Percentiles rank a stretch among this genome's conserved stretches.
These are phyloP conservation scores for Brachyhypopomus occidentalis DNA, from an alignment of 2,113 vertebrate species.

Conservation along the genomic window DNA sequence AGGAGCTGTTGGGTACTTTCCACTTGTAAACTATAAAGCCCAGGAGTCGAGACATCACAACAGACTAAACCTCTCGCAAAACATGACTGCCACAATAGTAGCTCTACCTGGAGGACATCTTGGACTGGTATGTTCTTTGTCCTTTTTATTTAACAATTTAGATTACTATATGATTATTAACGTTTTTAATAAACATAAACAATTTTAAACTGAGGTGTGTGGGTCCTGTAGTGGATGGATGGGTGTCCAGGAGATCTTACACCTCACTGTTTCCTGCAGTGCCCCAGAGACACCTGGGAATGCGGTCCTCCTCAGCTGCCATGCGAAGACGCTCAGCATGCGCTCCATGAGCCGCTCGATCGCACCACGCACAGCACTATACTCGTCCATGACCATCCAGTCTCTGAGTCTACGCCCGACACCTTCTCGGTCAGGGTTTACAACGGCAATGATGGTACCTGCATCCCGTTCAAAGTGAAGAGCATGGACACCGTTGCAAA, in stretches of 20 bases:
- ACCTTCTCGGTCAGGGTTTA: background rate
- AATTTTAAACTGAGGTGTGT: too few species aligned
- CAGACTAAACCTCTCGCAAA: too few species aligned
- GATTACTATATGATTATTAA: background rate
- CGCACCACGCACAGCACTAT: slow-evolving; percentile 20
- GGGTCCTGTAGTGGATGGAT: too few species aligned
- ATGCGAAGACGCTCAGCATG: background rate
- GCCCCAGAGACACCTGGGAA: background rate
- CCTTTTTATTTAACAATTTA: too few species aligned
- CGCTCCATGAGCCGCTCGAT: background rate
- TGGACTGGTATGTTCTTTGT: background rate
- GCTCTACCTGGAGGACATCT: background rate
- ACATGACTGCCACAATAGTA: too few species aligned
- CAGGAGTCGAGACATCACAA: too few species aligned
- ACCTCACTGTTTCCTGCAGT: background rate
- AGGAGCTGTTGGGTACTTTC: too few species aligned
- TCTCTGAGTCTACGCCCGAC: background rate
- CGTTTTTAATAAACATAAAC: background rate
- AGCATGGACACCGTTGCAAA: slow-evolving; percentile 40
- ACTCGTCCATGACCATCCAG: background rate
- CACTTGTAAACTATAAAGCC: too few species aligned
- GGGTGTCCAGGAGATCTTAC: background rate
- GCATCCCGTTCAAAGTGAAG: background rate
- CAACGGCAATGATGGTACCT: background rate
- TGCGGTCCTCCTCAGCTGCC: background rate